Conservation (phyloP, 2,888 invertebrate genomes). For the Euplexia lucipara region DNA sequence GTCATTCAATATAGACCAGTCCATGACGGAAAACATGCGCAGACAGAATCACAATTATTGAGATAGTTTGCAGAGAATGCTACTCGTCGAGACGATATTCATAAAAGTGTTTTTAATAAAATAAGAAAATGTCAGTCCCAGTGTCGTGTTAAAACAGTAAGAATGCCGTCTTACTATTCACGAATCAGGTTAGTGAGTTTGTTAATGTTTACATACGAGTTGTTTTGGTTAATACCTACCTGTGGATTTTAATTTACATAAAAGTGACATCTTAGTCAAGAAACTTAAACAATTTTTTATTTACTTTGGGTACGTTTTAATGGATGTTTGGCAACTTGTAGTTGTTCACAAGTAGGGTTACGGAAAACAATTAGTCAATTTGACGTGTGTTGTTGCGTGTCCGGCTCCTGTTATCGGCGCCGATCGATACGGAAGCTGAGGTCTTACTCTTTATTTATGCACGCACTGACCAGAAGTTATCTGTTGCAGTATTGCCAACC, state of each 20-base stretch:
- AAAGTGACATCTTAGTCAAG: too few relatives aligned
- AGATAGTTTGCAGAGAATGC: slow-evolving; percentile 12
- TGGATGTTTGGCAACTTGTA: neutral
- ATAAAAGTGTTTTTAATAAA: neutral
- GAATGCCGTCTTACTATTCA: slow-evolving; percentile 18
- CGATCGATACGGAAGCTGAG: slow-evolving; percentile 29
- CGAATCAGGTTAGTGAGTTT: slow-evolving; percentile 22
- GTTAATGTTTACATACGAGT: neutral
- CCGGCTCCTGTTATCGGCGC: neutral
- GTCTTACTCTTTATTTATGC: neutral
- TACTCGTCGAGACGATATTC: neutral
- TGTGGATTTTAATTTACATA: neutral
- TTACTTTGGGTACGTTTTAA: neutral
- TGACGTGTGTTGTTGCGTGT: neutral
- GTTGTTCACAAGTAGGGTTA: neutral
- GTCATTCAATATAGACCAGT: slow-evolving; percentile 6
- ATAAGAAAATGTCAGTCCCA: neutral
- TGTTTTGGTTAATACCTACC: neutral
- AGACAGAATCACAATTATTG: slow-evolving; percentile 25
- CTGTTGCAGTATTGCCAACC: slow-evolving; percentile 20
- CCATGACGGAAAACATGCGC: slow-evolving; percentile 40
- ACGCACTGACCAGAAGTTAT: neutral
- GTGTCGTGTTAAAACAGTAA: slow-evolving; percentile 2
- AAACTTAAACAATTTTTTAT: too few relatives aligned
- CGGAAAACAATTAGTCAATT: neutral